Percentiles rank a stretch among this genome's conserved stretches.
Conservation (phyloP, 2,113 vertebrate genomes). For the Scalopus aquaticus region DNA sequence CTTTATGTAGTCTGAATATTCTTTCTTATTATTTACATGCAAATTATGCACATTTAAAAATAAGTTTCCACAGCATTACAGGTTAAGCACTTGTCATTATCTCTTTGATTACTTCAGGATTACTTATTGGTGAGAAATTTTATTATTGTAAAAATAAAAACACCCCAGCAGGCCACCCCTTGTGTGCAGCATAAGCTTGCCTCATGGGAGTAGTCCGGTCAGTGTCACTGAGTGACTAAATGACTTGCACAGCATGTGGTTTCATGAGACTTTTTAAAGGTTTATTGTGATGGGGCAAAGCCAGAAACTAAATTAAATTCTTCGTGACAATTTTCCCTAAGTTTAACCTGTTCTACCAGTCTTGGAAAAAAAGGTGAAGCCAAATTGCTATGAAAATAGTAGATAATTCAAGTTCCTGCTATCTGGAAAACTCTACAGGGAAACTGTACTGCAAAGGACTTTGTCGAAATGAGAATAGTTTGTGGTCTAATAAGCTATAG, state of each 20-base stretch:
- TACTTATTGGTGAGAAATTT: constrained; percentile 10
- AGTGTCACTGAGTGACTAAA: neutral
- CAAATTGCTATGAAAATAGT: neutral
- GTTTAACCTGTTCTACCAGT: neutral
- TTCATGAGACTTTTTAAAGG: neutral
- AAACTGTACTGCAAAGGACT: neutral
- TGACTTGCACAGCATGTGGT: neutral
- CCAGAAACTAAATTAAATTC: constrained; percentile 16
- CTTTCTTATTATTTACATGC: neutral
- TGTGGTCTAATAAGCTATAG: neutral
- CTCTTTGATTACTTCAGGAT: constrained; percentile 1
- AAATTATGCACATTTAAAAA: constrained; percentile 4
- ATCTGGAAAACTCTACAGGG: neutral
- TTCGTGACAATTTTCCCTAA: neutral
- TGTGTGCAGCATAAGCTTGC: neutral
- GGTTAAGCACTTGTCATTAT: neutral
- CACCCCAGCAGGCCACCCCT: neutral
- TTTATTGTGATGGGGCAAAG: neutral
- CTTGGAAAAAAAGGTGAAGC: neutral
- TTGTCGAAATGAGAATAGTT: neutral
- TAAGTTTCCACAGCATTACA: neutral
- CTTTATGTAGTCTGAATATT: neutral
- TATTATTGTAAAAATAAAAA: neutral
- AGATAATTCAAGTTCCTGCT: constrained; percentile 19
- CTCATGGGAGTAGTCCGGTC: neutral